These are phyloP conservation scores for Hermatobates lingyangjiaoensis DNA, from an alignment of 1,140 invertebrate genomes.

Conservation along the genomic window DNA sequence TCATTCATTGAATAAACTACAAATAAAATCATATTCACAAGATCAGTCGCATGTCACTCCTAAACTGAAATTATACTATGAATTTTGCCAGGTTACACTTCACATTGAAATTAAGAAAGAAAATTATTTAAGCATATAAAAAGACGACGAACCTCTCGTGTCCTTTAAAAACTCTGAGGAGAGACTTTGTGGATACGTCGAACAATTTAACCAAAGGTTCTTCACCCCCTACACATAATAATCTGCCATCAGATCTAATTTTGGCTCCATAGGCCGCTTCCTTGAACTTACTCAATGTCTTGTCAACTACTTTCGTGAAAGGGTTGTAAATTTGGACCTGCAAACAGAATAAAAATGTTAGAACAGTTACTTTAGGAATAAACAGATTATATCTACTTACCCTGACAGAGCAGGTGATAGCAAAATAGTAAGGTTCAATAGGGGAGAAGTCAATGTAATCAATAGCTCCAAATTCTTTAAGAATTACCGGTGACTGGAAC, in stretches of 20 bases:
- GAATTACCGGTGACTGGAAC: conserved; percentile 59
- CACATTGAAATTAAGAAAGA: neutral
- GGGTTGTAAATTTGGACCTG: conserved; percentile 75
- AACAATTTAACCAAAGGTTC: conserved; percentile 75
- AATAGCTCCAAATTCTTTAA: conserved; percentile 82
- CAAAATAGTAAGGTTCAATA: conserved; percentile 68
- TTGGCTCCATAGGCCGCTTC: conserved; percentile 68
- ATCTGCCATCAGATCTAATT: conserved; percentile 67
- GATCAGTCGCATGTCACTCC: neutral
- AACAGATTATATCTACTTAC: conserved; percentile 27
- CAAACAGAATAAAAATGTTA: conserved; percentile 1
- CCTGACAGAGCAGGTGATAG: conserved; percentile 73
- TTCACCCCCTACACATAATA: conserved; percentile 72
- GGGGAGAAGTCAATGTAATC: conserved; percentile 82
- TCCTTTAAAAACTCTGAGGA: conserved; percentile 51
- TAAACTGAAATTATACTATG: neutral
- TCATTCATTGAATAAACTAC: neutral
- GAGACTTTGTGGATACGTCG: conserved; percentile 59
- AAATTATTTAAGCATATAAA: too few relatives aligned
- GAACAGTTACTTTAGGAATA: neutral
- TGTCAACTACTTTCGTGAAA: conserved; percentile 61
- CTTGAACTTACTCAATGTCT: conserved; percentile 70
- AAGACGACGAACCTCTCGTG: conserved; percentile 36
- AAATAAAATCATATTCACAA: neutral
- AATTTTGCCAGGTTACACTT: neutral